Conservation (phyloP, 2,797 vertebrate species). For the Chaetodon trifasciatus region DNA sequence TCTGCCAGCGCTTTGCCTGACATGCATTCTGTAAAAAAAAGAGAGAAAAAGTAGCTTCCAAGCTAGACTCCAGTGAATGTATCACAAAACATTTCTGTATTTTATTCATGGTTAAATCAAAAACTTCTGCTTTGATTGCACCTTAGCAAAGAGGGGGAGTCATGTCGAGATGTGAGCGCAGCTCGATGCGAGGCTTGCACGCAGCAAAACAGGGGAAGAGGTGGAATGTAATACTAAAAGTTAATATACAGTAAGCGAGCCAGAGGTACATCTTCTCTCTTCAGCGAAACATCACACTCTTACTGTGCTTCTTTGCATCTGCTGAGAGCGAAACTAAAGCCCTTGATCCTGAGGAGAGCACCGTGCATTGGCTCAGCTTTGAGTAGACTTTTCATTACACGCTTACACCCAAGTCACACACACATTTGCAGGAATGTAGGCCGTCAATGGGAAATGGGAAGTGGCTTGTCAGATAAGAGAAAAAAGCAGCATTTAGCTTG, state of each 20-base stretch:
- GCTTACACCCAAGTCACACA: conserved; percentile 29
- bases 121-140: conserved; percentile 55
- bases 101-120: conserved; percentile 63
- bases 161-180: conserved; percentile 41
- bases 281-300: conserved; percentile 50
- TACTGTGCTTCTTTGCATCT: conserved; percentile 46
- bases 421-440: conserved; percentile 1
- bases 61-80: conserved; percentile 38
- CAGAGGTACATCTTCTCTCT: conserved; percentile 48
- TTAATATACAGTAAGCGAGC: conserved; percentile 62
- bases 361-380: conserved; percentile 48
- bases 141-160: conserved; percentile 41
- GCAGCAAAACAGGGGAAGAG: conserved; percentile 52
- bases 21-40: conserved; percentile 11
- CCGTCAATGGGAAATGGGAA: conserved; percentile 5
- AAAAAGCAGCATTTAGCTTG: conserved; percentile 9
- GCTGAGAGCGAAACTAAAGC: conserved; percentile 58
- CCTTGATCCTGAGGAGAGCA: conserved; percentile 56
- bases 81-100: conserved; percentile 56
- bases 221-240: conserved; percentile 64
- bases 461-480: conserved; percentile 2
- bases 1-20: conserved; percentile 36
- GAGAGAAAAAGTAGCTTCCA: neutral
- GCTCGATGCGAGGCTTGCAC: conserved; percentile 32
- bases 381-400: conserved; percentile 44